Percentiles rank a stretch among this genome's conserved stretches.
phyloP scores from a whole-genome alignment of 2,888 invertebrate species.

The Anoplius nigerrimus region DNA sequence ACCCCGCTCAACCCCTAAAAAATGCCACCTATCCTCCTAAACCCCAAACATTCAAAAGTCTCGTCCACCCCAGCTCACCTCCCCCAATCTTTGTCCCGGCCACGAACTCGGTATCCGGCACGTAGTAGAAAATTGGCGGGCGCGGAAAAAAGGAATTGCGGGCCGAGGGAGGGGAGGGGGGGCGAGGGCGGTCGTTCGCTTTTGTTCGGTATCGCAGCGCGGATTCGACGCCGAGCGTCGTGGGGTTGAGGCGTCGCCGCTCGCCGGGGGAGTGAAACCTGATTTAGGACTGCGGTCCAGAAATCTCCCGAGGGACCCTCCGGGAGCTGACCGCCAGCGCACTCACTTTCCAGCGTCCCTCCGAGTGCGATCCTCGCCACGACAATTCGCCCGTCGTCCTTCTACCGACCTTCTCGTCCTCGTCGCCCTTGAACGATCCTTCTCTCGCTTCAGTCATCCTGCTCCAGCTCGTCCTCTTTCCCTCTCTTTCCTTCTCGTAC shows the following conservation, averaged over 20 bases:
- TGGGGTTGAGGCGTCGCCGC: constrained; percentile 60
- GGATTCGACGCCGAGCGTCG: constrained; percentile 45
- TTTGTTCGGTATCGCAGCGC: constrained; percentile 54
- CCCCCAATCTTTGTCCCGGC: constrained; percentile 32
- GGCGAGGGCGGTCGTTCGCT: constrained; percentile 38
- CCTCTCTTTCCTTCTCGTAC: constrained; percentile 14
- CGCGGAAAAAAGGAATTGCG: constrained; percentile 48
- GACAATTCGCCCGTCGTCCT: constrained; percentile 30
- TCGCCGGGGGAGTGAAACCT: constrained; percentile 70
- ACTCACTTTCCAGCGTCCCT: constrained; percentile 69
- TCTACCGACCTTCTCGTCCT: constrained; percentile 18
- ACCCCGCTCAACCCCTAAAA: constrained; percentile 28
- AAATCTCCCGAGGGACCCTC: constrained; percentile 70
- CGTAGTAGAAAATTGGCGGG: constrained; percentile 55
- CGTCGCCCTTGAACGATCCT: constrained; percentile 2
- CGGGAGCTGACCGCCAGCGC: constrained; percentile 68
- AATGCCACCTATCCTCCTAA: not conserved
- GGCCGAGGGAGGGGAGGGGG: too few species aligned
- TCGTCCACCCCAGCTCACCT: too few species aligned
- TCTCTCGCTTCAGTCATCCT: too few species aligned
- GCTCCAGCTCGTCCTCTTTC: constrained; percentile 11
- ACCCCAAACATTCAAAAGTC: too few species aligned
- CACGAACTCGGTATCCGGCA: constrained; percentile 43
- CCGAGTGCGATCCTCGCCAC: constrained; percentile 64
- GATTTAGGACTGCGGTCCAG: constrained; percentile 73